Evolutionary conservation across 2,797 vertebrate genomes (phyloP).

Genomic region (Fistularia tabacaria): DNA sequence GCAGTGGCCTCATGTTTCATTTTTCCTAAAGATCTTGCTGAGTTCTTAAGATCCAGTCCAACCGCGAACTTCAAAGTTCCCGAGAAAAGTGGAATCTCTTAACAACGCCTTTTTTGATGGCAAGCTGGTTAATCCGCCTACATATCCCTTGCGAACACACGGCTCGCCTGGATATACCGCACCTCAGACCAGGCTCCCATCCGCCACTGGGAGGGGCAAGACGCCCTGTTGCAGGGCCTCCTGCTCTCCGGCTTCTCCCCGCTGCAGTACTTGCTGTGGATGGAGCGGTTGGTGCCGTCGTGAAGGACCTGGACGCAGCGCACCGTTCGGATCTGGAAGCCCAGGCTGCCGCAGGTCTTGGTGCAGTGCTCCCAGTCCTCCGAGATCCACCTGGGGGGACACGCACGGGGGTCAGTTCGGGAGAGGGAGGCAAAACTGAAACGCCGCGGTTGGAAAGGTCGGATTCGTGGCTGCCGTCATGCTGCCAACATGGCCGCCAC

Average conservation of each 20-base stretch:
- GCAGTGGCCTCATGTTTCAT: no score
- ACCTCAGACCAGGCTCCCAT: constrained; percentile 90
- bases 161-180: constrained; percentile 12
- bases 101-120: no score
- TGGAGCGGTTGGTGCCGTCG: constrained; percentile 83
- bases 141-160: no score
- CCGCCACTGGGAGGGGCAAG: constrained; percentile 88
- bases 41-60: no score
- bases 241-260: constrained; percentile 88
- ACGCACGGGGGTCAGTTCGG: not conserved
- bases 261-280: constrained; percentile 89
- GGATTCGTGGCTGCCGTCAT: no score
- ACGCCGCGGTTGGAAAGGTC: not conserved
- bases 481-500: no score
- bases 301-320: constrained; percentile 86
- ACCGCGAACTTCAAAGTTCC: no score
- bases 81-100: no score
- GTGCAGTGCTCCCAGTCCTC: constrained; percentile 96
- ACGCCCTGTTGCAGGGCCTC: constrained; percentile 79
- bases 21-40: no score
- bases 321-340: constrained; percentile 90
- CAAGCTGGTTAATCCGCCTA: no score
- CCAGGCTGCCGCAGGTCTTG: constrained; percentile 86
- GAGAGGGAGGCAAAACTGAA: not conserved
- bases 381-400: constrained; percentile 81